Percentiles rank a stretch among this genome's conserved stretches.
Conservation (phyloP, 2,113 vertebrate genomes). For the Pithys albifrons region DNA sequence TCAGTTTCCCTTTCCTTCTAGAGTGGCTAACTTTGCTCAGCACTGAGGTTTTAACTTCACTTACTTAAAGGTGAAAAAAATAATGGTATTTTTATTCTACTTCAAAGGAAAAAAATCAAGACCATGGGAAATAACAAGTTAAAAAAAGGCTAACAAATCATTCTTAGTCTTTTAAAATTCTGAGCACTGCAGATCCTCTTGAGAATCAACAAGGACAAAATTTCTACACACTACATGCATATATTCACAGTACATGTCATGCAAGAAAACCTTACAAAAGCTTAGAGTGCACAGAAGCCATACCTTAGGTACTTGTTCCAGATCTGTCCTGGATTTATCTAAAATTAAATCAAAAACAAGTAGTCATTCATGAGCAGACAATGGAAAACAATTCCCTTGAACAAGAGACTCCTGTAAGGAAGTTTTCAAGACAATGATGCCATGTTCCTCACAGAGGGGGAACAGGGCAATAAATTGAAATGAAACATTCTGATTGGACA, state of each 20-base stretch:
- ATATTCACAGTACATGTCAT: neutral
- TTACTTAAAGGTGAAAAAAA: neutral
- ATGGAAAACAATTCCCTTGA: neutral
- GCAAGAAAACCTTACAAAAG: neutral
- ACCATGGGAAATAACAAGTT: neutral
- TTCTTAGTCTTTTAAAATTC: neutral
- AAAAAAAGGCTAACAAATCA: neutral
- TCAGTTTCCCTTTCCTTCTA: neutral
- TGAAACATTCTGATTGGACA: neutral
- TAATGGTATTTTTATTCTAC: neutral
- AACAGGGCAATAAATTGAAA: neutral
- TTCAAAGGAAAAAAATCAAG: neutral
- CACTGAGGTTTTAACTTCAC: neutral
- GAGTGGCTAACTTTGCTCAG: neutral
- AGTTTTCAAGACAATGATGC: neutral
- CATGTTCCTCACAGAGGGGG: neutral
- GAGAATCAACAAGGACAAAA: neutral
- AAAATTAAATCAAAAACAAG: conserved; percentile 56
- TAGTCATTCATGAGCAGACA: neutral
- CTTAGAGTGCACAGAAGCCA: neutral
- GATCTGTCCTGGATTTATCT: conserved; percentile 95
- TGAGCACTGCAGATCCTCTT: neutral
- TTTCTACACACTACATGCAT: neutral
- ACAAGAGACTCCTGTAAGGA: neutral
- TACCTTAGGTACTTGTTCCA: conserved; percentile 99